Evolutionary conservation across 2,797 vertebrate species (phyloP).

Genomic region (Morelia viridis): DNA sequence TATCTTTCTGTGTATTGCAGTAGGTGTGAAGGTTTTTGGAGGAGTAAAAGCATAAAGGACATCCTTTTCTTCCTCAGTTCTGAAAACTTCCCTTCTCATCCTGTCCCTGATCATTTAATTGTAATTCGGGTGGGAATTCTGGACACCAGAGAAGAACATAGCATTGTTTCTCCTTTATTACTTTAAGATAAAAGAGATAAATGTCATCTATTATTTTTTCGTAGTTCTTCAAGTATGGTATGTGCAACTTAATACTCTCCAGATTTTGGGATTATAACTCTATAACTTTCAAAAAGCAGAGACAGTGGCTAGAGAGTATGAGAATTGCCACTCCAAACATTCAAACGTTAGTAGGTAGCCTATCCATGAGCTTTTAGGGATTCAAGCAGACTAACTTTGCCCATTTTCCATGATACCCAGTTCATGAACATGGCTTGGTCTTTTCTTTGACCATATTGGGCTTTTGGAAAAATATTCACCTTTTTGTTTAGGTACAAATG

Average conservation of each 20-base stretch:
- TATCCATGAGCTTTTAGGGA: background rate
- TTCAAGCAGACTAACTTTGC: background rate
- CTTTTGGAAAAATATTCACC: background rate
- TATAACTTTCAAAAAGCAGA: background rate
- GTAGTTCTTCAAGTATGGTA: background rate
- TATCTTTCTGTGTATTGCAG: background rate
- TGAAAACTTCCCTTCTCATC: background rate
- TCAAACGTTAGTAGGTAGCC: background rate
- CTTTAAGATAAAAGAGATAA: background rate
- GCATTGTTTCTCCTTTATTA: background rate
- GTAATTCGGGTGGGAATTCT: background rate
- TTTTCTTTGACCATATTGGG: background rate
- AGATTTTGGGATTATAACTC: background rate
- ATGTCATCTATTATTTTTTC: background rate
- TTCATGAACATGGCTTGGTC: background rate
- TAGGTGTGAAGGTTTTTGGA: background rate
- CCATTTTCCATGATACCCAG: background rate
- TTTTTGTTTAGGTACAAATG: background rate
- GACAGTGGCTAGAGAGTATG: background rate
- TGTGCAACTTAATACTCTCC: background rate
- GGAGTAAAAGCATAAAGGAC: background rate
- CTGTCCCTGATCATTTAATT: background rate
- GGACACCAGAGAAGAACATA: too few relatives aligned
- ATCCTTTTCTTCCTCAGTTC: background rate
- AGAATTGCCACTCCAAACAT: background rate